These are phyloP conservation scores for Sminthurides aquaticus DNA, from an alignment of 2,888 invertebrate genomes.

Conservation along the genomic window DNA sequence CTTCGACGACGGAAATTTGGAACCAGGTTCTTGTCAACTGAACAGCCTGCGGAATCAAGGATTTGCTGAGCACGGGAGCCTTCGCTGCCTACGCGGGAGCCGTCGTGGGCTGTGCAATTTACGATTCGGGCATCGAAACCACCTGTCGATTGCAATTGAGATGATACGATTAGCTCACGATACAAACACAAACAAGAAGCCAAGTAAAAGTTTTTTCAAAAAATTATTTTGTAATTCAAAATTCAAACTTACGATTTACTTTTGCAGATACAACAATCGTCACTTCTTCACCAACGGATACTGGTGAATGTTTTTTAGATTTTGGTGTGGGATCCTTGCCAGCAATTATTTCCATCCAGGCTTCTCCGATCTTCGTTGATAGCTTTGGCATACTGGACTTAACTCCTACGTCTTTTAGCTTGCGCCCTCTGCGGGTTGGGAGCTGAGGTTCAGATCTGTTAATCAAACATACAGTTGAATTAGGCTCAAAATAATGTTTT, in stretches of 20 bases:
- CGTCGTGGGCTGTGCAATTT: constrained; percentile 71
- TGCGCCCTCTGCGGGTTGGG: constrained; percentile 32
- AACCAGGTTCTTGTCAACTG: constrained; percentile 38
- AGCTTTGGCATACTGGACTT: constrained; percentile 31
- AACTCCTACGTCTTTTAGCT: constrained; percentile 27
- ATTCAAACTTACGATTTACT: constrained; percentile 36
- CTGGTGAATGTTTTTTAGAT: constrained; percentile 35
- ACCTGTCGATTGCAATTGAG: constrained; percentile 48
- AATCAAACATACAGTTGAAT: too few species aligned
- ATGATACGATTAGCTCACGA: background rate
- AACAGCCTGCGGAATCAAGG: constrained; percentile 42
- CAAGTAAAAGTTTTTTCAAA: background rate
- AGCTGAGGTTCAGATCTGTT: background rate
- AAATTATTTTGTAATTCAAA: background rate
- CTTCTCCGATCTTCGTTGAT: constrained; percentile 38
- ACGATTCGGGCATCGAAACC: constrained; percentile 66
- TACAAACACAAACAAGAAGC: background rate
- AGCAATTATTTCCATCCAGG: constrained; percentile 42
- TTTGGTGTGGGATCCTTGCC: constrained; percentile 43
- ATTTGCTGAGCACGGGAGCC: constrained; percentile 40
- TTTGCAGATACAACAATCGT: constrained; percentile 42
- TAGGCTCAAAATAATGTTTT: too few species aligned
- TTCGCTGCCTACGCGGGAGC: constrained; percentile 48
- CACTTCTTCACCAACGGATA: constrained; percentile 41
- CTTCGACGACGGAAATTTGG: constrained; percentile 41